A percentile compares a stretch with the other conserved stretches of the same genome.
phyloP scores from a whole-genome alignment of 2,888 invertebrate genomes.

The Matsumyia berberina region DNA sequence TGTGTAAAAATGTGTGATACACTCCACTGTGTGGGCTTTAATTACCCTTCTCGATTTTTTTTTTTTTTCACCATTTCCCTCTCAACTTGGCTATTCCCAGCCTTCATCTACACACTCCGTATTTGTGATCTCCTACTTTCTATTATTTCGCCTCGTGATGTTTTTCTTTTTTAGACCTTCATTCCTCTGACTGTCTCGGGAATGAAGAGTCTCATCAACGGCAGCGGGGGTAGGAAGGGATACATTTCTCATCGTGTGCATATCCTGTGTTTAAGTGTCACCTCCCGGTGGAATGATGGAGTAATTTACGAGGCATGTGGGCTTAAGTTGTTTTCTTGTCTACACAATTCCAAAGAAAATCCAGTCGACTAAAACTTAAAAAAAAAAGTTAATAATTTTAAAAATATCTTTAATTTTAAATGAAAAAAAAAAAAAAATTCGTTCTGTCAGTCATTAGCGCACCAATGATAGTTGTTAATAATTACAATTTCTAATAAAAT shows the following conservation, averaged over 20 bases:
- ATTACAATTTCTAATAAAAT: slow-evolving; percentile 23
- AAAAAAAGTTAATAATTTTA: not conserved
- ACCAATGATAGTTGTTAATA: slow-evolving; percentile 8
- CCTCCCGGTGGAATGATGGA: slow-evolving; percentile 62
- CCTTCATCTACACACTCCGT: not conserved
- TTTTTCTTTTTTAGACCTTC: slow-evolving; percentile 19
- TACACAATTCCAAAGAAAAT: not conserved
- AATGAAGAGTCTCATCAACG: slow-evolving; percentile 11
- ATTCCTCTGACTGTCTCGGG: slow-evolving; percentile 20
- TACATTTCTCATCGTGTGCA: slow-evolving; percentile 57
- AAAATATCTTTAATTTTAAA: slow-evolving; percentile 6
- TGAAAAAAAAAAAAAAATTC: slow-evolving; percentile 1
- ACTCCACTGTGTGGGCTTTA: slow-evolving; percentile 62
- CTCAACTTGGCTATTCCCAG: slow-evolving; percentile 5
- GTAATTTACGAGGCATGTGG: slow-evolving; percentile 68
- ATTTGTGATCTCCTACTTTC: not conserved
- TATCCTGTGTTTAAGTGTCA: slow-evolving; percentile 73
- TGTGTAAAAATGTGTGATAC: slow-evolving; percentile 6
- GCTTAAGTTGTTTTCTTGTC: slow-evolving; percentile 7
- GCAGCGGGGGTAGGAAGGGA: slow-evolving; percentile 22
- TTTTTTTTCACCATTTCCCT: slow-evolving; percentile 43
- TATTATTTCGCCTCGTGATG: not conserved
- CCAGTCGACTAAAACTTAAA: slow-evolving; percentile 24
- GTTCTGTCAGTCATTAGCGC: slow-evolving; percentile 4
- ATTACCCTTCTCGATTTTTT: slow-evolving; percentile 55